Percentiles rank a stretch among this genome's conserved stretches.
Conservation (phyloP, 2,113 vertebrate species). For the Litocranius walleri region DNA sequence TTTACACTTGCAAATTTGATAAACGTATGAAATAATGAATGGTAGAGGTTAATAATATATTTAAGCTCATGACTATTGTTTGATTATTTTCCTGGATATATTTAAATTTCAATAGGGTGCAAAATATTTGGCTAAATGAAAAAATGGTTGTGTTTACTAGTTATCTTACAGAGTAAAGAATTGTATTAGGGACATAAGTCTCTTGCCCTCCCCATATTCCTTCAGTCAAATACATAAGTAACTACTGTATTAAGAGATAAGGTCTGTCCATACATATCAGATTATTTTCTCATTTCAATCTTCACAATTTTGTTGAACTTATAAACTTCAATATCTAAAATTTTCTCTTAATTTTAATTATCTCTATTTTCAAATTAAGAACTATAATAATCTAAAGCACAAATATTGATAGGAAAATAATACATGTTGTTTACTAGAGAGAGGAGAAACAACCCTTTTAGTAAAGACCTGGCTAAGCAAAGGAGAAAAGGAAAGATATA, state of each 20-base stretch:
- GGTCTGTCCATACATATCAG: not conserved
- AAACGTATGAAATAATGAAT: not conserved
- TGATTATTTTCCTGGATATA: not conserved
- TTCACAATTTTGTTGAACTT: not conserved
- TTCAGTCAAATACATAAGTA: not conserved
- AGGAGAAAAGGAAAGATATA: too few relatives aligned
- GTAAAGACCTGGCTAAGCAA: not conserved
- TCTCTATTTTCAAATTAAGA: constrained; percentile 4
- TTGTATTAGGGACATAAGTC: not conserved
- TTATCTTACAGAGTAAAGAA: not conserved
- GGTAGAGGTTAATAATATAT: not conserved
- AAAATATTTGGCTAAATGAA: not conserved
- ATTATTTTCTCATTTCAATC: not conserved
- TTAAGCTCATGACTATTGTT: not conserved
- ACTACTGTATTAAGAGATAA: not conserved
- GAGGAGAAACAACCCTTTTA: not conserved
- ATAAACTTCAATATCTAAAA: not conserved
- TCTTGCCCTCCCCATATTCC: not conserved
- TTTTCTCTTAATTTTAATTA: not conserved
- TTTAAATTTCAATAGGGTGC: not conserved
- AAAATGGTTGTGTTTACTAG: not conserved
- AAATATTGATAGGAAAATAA: not conserved
- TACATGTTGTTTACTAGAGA: not conserved
- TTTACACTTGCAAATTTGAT: not conserved
- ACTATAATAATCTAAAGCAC: not conserved